Evolutionary conservation across 2,113 vertebrate species (phyloP), one percentile per base, ranked within the genome.

Genomic region (Fulica atra): DNA sequence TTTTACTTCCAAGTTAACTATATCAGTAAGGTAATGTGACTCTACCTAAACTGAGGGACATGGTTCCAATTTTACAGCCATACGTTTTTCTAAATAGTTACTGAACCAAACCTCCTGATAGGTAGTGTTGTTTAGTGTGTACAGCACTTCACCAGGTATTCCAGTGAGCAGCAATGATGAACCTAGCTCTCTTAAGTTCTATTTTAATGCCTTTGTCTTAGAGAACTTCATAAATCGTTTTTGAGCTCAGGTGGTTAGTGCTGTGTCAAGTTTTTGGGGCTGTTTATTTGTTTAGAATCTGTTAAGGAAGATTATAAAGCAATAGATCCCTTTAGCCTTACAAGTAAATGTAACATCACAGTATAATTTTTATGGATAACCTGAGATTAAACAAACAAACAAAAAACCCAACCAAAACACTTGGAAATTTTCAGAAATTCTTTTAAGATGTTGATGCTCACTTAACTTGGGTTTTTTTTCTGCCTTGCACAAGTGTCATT

Each of bases 371-470:
- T 65, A 44, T 9, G 25, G 73, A 36, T 69, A 42, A 76, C 20
- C 33, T 76, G 53, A 44, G 28, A 71, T 78, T 71, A 94, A 95
- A 84, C 33, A 70, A 90, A 48, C 21, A 21, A 48, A 23, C 46
- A 48, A 48, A 48, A 15, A 46, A 46, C 18, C 20, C 46, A 20
- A 48, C 46, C 48, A 48, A 20, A 20, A 48, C 48, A 46, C 44
- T 46, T 88, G 42, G 68, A 59, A 28, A 9, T 78, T 79, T 91
- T 88, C 36, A n/a, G 76, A 79, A 64, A 31, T 92, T 46, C 68
- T 70, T 89, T 82, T 87, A 93, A 95, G 79, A 80, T 28, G 11
- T 63, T 76, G n/a, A 33, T 92, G 81, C 74, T 93, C 44, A 28
- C 90, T 31, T 86, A 80, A 60, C 14, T 42, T 36, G 38, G 13